Evolutionary conservation across 2,113 vertebrate species (phyloP).

Genomic region (Mungos mungo): DNA sequence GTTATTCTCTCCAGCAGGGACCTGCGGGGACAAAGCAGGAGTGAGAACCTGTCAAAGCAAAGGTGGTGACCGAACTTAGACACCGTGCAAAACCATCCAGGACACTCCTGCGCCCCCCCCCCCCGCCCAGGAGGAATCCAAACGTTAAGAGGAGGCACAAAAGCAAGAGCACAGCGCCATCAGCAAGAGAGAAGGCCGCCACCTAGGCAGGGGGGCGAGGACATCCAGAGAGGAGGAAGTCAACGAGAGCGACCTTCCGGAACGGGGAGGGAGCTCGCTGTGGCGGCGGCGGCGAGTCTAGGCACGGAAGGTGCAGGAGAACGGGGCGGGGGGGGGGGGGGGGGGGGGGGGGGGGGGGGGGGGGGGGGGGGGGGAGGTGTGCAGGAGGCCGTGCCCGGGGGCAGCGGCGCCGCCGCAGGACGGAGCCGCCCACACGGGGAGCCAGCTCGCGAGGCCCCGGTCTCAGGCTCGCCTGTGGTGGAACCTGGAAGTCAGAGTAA

Average conservation of each 20-base stretch:
- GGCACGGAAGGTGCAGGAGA: not conserved
- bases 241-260: not conserved
- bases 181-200: not conserved
- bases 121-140: not conserved
- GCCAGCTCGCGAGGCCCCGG: too few relatives aligned
- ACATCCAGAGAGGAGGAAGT: too few relatives aligned
- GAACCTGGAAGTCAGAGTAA: slow-evolving; percentile 80
- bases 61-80: not conserved
- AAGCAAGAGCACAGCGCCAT: not conserved
- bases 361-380: too few relatives aligned
- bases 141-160: accelerated
- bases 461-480: not conserved
- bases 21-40: slow-evolving; percentile 34
- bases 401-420: too few relatives aligned
- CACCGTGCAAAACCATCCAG: not conserved
- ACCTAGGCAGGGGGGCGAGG: accelerated
- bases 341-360: too few relatives aligned
- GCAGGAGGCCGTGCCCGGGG: not conserved
- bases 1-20: slow-evolving; percentile 45
- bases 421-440: too few relatives aligned
- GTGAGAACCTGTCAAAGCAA: slow-evolving; percentile 68
- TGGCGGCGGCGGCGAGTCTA: accelerated
- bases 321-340: accelerated
- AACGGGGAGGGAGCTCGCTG: too few relatives aligned
- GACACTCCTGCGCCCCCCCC: not conserved